Percentiles rank a stretch among this genome's conserved stretches.
Conservation (phyloP, 2,797 vertebrate genomes). For the Carduelis carduelis region DNA sequence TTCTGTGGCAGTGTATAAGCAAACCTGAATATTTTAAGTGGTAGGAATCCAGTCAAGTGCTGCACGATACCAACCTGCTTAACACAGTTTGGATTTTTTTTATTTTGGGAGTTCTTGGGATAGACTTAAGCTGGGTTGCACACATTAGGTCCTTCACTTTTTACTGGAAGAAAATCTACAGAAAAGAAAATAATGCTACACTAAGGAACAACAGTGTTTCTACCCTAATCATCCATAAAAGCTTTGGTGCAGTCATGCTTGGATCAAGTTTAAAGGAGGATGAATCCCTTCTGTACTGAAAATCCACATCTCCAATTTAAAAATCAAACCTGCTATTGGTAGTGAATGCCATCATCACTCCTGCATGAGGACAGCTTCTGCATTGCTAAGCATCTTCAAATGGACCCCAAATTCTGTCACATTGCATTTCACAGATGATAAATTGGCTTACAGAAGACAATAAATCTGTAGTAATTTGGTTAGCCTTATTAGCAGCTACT, state of each 20-base stretch:
- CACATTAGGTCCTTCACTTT: background rate
- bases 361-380: background rate
- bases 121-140: background rate
- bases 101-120: background rate
- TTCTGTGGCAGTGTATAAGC: background rate
- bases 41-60: background rate
- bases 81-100: background rate
- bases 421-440: background rate
- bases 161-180: background rate
- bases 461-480: background rate
- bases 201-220: background rate
- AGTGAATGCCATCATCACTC: background rate
- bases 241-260: background rate
- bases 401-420: background rate
- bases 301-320: background rate
- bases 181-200: background rate
- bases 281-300: background rate
- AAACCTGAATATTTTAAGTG: conserved; percentile 26
- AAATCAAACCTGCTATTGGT: background rate
- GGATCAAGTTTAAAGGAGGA: background rate
- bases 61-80: background rate
- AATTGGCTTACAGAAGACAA: background rate
- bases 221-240: background rate
- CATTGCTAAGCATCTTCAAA: background rate
- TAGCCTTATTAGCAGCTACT: background rate